Conservation (phyloP, 2,113 vertebrate genomes). For the Salminus brasiliensis region DNA sequence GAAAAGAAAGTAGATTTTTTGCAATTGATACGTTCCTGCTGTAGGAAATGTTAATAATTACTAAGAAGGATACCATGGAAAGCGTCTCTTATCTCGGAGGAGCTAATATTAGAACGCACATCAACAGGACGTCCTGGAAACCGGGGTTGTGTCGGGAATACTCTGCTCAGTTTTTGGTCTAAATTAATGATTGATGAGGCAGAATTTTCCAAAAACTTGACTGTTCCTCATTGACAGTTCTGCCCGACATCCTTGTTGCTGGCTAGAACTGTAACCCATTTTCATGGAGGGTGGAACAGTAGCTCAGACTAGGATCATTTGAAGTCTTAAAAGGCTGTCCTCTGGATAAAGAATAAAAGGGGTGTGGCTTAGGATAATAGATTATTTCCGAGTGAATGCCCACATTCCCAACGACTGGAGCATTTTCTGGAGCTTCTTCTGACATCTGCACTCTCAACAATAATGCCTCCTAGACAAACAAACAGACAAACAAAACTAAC, state of each 20-base stretch:
- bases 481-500: too few species aligned
- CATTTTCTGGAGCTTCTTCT: too few species aligned
- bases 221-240: not conserved
- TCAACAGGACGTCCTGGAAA: not conserved
- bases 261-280: constrained; percentile 5
- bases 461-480: too few species aligned
- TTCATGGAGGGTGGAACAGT: not conserved
- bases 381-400: not conserved
- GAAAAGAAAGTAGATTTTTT: not conserved
- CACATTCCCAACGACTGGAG: too few species aligned
- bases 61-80: not conserved
- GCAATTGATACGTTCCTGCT: not conserved
- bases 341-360: not conserved
- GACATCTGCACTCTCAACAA: too few species aligned
- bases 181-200: constrained; percentile 4
- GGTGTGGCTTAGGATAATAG: not conserved
- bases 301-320: not conserved
- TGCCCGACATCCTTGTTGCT: not conserved
- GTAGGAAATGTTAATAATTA: not conserved
- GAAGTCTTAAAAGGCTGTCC: not conserved
- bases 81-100: not conserved
- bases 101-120: constrained; percentile 2
- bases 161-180: not conserved
- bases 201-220: not conserved
- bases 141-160: not conserved